Conservation (phyloP, 2,797 vertebrate species). For the Pelochelys cantorii region DNA sequence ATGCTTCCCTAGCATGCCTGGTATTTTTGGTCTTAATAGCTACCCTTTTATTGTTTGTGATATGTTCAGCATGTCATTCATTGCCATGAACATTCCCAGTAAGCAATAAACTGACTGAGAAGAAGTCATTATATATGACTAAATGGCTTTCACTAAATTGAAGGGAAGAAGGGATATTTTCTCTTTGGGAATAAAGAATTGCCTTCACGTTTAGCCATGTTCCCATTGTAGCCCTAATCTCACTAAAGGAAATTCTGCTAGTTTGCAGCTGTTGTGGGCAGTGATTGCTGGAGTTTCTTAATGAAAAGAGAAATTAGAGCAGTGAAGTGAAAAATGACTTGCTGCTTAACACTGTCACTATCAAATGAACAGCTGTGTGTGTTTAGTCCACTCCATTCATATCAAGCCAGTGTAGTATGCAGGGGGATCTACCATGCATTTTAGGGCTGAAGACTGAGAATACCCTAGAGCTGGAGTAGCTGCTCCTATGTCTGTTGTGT, state of each 20-base stretch:
- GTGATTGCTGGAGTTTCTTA: not conserved
- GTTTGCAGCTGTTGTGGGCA: not conserved
- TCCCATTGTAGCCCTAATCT: not conserved
- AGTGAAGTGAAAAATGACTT: not conserved
- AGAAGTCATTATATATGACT: not conserved
- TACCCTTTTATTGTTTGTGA: constrained; percentile 10
- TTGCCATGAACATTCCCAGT: constrained; percentile 46
- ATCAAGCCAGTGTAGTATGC: not conserved
- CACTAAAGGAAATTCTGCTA: not conserved
- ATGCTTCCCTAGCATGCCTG: constrained; percentile 47
- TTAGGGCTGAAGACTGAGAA: not conserved
- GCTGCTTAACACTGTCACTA: not conserved
- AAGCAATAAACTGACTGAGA: constrained; percentile 24
- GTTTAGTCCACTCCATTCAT: not conserved
- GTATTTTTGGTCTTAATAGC: constrained; percentile 62
- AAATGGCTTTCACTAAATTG: not conserved
- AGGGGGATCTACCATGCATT: not conserved
- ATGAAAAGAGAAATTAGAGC: not conserved
- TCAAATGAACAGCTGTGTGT: not conserved
- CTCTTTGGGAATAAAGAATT: not conserved
- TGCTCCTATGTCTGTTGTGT: not conserved
- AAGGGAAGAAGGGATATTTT: not conserved
- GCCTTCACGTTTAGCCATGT: not conserved
- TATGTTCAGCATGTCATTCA: constrained; percentile 47
- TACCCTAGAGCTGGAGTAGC: not conserved